Percentiles rank a stretch among this genome's conserved stretches.
phyloP scores from a whole-genome alignment of 2,888 invertebrate species.

The Papilio gigon region DNA sequence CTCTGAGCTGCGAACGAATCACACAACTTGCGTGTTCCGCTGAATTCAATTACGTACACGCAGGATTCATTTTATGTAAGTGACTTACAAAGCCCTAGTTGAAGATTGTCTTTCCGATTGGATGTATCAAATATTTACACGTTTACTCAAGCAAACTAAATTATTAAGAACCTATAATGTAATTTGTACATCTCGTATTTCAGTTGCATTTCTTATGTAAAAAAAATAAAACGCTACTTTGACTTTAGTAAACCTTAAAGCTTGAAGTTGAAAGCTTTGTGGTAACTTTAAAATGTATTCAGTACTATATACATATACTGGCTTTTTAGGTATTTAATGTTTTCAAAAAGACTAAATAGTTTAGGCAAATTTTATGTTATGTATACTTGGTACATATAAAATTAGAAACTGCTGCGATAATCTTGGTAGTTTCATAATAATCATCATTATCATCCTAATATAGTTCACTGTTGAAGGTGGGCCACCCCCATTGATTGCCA shows the following conservation, averaged over 20 bases:
- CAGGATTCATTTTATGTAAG: constrained; percentile 42
- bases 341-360: background rate
- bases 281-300: constrained; percentile 16
- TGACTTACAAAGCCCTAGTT: background rate
- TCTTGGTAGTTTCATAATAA: too few relatives aligned
- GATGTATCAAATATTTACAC: constrained; percentile 26
- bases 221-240: background rate
- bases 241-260: background rate
- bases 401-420: background rate
- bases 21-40: constrained; percentile 55
- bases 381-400: background rate
- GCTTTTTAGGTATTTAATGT: background rate
- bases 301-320: background rate
- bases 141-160: constrained; percentile 4
- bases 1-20: constrained; percentile 56
- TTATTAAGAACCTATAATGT: background rate
- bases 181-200: background rate
- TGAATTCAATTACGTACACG: constrained; percentile 61
- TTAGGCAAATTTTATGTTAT: background rate
- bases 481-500: too few relatives aligned
- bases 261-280: constrained; percentile 20
- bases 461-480: too few relatives aligned
- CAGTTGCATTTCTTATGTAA: background rate
- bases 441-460: too few relatives aligned
- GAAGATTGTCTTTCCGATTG: constrained; percentile 43